Base-by-base conservation (phyloP, 2,888 invertebrate genomes). In the Drosophila mimetica region DNA sequence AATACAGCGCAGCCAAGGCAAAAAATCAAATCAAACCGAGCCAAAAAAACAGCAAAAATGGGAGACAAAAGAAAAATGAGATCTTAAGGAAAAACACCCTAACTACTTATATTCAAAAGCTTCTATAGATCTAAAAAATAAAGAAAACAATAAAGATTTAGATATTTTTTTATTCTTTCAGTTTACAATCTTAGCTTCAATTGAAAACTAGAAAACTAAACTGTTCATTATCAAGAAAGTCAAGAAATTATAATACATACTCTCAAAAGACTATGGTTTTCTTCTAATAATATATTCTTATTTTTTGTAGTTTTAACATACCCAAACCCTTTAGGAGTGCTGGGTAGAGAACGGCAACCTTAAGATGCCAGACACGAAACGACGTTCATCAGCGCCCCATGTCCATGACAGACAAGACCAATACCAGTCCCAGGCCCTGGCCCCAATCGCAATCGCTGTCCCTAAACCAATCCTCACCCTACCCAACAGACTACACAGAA, bases 301-400 rank as follows among this genome's bases (percentile, higher is more conserved):
- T 2, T 1, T 11, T 30, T 3, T 13, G 0, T 18, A n/a, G 9
- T 41, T 18, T 20, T 53, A 78, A 70, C 42, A 34, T 20, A 14
- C 59, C 59, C 25, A 13, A 5, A 9, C 11, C 7, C 4, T 3
- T 8, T 32, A 7, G 5, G 1, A 8, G 3, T 44, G 42, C 13
- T 20, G 60, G 36, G 44, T 59, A 46, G 20, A 7, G 11, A 46
- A 46, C 58, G 28, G 69, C 76, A 78, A 66, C 76, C 76, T 86
- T 85, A 79, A 75, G 82, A 82, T 87, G 85, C 82, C 87, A 81
- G 75, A 85, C 82, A 86, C 85, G 82, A 84, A 84, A 58, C 77
- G 74, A 71, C 84, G 86, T 86, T 86, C 85, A 78, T 86, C 82
- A 84, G 78, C 74, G 52, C 52, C 78, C 59, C 47, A 36, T 44